Percentiles rank a stretch among this genome's conserved stretches.
These are phyloP conservation scores for Okapia johnstoni DNA, from an alignment of 2,113 vertebrate species.

Conservation along the genomic window DNA sequence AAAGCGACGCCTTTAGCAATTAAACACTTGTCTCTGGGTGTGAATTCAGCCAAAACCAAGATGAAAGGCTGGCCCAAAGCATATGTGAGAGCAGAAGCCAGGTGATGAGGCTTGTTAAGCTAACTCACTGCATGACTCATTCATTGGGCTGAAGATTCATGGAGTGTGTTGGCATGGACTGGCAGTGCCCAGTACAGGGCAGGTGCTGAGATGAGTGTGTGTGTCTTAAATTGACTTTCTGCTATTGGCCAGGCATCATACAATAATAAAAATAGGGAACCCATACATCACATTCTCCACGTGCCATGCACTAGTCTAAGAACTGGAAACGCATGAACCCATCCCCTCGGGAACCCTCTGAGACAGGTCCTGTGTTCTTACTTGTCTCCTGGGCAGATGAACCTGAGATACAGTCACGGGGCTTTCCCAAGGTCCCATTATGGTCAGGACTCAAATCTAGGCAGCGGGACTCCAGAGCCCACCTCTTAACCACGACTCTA, in stretches of 20 bases:
- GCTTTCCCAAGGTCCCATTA: not conserved
- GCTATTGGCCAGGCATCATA: not conserved
- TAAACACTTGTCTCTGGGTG: not conserved
- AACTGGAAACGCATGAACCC: not conserved
- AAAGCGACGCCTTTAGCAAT: not conserved
- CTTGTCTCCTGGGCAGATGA: not conserved
- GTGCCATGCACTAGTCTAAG: not conserved
- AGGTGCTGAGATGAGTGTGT: too few relatives aligned
- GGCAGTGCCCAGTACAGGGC: not conserved
- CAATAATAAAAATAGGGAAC: not conserved
- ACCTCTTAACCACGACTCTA: not conserved
- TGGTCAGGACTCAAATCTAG: not conserved
- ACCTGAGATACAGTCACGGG: not conserved
- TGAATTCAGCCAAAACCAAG: not conserved
- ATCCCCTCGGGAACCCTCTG: not conserved
- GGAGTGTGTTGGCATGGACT: rapidly evolving
- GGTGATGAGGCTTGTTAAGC: not conserved
- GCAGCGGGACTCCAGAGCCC: not conserved
- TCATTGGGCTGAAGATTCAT: not conserved
- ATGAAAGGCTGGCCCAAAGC: not conserved
- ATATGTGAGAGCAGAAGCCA: not conserved
- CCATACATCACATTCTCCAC: not conserved
- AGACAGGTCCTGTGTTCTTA: not conserved
- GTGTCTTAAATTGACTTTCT: not conserved
- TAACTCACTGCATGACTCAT: not conserved